Conservation (phyloP, 1,140 invertebrate species). For the Maniola jurtina region DNA sequence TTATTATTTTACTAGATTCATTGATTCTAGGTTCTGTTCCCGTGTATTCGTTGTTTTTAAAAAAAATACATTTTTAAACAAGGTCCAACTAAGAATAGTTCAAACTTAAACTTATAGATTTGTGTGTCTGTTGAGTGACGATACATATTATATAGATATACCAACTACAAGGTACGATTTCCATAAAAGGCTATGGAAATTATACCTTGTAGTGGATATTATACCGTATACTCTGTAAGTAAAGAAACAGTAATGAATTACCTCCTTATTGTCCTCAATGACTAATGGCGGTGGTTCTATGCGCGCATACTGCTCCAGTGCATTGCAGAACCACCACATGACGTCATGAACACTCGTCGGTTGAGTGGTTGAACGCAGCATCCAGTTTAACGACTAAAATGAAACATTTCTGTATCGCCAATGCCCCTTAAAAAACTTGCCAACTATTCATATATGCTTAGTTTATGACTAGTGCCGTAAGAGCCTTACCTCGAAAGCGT, state of each 20-base stretch:
- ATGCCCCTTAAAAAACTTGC: too few relatives aligned
- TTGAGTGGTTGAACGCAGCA: slow-evolving; percentile 94
- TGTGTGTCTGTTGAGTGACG: too few relatives aligned
- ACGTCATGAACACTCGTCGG: slow-evolving; percentile 94
- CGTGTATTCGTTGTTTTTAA: too few relatives aligned
- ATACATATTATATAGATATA: too few relatives aligned
- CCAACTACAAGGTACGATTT: too few relatives aligned
- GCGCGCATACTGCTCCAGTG: slow-evolving; percentile 60
- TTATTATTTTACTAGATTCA: too few relatives aligned
- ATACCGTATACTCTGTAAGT: background rate
- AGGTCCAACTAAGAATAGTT: too few relatives aligned
- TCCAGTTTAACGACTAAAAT: slow-evolving; percentile 94
- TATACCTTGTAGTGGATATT: background rate
- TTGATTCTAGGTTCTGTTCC: too few relatives aligned
- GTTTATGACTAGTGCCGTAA: background rate
- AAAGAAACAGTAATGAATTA: slow-evolving; percentile 18
- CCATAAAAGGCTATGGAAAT: too few relatives aligned
- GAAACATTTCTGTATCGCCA: background rate
- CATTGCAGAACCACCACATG: slow-evolving; percentile 92
- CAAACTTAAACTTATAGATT: too few relatives aligned
- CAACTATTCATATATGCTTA: too few relatives aligned
- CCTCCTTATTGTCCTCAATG: slow-evolving; percentile 62
- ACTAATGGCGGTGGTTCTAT: slow-evolving; percentile 41
- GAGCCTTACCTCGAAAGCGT: slow-evolving; percentile 64
- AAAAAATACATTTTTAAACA: too few relatives aligned